Base-by-base conservation (phyloP, 2,888 invertebrate species). In the Metacarcinus magister region DNA sequence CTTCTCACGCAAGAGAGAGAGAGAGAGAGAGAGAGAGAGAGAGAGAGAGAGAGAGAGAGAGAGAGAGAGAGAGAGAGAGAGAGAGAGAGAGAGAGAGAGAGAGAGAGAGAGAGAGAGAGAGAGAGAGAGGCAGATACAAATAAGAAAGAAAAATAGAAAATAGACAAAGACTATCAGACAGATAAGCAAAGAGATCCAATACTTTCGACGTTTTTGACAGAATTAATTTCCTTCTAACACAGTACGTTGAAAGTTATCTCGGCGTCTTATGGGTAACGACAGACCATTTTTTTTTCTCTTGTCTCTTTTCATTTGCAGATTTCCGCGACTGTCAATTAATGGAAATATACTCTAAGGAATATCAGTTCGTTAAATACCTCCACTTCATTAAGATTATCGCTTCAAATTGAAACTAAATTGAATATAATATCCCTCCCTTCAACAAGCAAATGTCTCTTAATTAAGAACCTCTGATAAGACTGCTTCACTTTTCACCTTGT, bases 21-120 rank as follows among this genome's bases (percentile, higher is more conserved):
- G 48, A 48, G 48, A 48, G 48, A 48, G 48, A 48, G 48, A 48
- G 48, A 48, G 48, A 48, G 48, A 48, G 48, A 48, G 48, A 48
- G 48, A 48, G 48, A 48, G 48, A 48, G 48, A 48, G 54, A 54
- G 54, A 54, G 54, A 54, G 54, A 54, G 54, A 54, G 54, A 54
- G 54, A 54, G 54, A 54, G 54, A 54, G 54, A 54, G 54, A 54
- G 54, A 54, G 54, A 54, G 54, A 54, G 54, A 54, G 54, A 54
- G 54, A 54, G 54, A 60, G 60, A 60, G 60, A 60, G 60, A 60
- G 60, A 60, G 60, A 60, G 60, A 60, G 60, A 60, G 60, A 60
- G 60, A 60, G 60, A 60, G 60, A 60, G 60, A 60, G 60, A 60
- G 60, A 60, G 60, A 60, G 60, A 60, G 60, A 60, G 60, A 60